Evolutionary conservation across 2,888 invertebrate genomes (phyloP), one percentile per base, ranked within the genome.

Genomic region (Chirona hameri): DNA sequence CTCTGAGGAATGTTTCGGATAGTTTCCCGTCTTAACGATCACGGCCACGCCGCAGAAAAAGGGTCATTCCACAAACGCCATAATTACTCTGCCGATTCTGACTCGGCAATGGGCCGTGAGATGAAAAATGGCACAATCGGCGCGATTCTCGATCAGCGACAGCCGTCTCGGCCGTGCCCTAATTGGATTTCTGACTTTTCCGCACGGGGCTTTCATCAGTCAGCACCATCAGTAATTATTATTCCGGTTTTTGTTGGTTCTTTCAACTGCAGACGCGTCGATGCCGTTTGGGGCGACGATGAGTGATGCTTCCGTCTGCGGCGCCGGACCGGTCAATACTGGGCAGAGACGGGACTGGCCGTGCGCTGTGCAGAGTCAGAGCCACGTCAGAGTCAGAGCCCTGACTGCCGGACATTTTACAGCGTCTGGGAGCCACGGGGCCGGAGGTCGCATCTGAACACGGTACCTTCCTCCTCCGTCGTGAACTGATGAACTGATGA

Each of bases 211-310:
- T 46, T 14, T 76, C 76, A 76, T 76, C 76, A 46, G 46, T 76
- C 76, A 76, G 39, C 76, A 21, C 76, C 12, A 10, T 18, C 46
- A 1, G 76, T 24, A 46, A 76, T 76, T 76, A 76, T 76, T 76
- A 76, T 76, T 76, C 76, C 21, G 39, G 46, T 76, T 76, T 76
- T 76, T 76, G 76, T 39, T 10, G 10, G 76, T 76, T 29, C 72
- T 29, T 72, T 72, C 72, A 72, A 72, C 72, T 72, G 72, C 72
- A 72, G 72, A 31, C 72, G 29, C 72, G 72, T 72, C 72, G 29
- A 18, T 72, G 72, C 31, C 72, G 72, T 31, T 18, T 72, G 29
- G 29, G 31, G 18, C 4, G 31, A 27, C 72, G 72, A 72, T 72
- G 72, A 72, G 31, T 31, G 72, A 72, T 72, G 72, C 31, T n/a